Evolutionary conservation across 2,888 invertebrate species (phyloP).

Genomic region (Phyto melanocephala): DNA sequence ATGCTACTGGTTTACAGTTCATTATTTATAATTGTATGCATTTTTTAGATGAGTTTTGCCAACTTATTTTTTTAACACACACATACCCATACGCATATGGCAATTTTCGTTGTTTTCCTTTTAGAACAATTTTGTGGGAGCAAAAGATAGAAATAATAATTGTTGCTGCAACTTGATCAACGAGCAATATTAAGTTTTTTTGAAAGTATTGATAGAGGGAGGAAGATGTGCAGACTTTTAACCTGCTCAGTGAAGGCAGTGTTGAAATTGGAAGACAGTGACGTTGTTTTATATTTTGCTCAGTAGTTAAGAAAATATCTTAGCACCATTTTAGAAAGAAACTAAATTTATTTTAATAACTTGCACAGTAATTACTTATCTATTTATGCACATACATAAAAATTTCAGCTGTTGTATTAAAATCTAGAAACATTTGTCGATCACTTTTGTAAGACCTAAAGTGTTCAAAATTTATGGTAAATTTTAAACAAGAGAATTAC

Average conservation of each 20-base stretch:
- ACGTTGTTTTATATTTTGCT: background rate
- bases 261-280: background rate
- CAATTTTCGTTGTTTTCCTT: background rate
- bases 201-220: slow-evolving; percentile 1
- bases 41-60: slow-evolving; percentile 72
- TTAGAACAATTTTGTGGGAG: background rate
- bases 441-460: no score
- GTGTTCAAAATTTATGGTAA: no score
- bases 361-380: no score
- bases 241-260: background rate
- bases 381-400: no score
- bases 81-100: background rate
- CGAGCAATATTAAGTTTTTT: slow-evolving; percentile 29
- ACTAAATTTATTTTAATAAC: background rate
- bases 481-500: no score
- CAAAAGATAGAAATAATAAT: background rate
- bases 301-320: background rate
- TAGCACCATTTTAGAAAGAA: background rate
- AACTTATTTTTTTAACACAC: slow-evolving; percentile 28
- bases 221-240: background rate
- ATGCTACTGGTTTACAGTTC: slow-evolving; percentile 67
- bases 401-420: no score
- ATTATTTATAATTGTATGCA: slow-evolving; percentile 78
- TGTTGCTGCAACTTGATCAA: slow-evolving; percentile 54
- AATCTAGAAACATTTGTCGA: no score